Percentiles rank a stretch among this genome's conserved stretches.
These are phyloP conservation scores for Leucoraja ocellata DNA, from an alignment of 2,797 vertebrate species.

Conservation along the genomic window DNA sequence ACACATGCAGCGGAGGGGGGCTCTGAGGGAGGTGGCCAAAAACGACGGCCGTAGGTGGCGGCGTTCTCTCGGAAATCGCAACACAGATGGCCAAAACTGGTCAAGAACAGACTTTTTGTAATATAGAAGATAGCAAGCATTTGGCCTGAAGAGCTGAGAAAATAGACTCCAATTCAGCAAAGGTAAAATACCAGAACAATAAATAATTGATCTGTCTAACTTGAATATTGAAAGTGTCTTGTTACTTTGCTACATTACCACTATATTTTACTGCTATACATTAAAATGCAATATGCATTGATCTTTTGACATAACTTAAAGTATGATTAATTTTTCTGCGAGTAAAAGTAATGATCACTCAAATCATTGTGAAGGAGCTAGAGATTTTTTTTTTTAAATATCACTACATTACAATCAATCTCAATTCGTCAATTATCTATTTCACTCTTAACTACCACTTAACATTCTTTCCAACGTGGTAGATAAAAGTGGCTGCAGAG, in stretches of 20 bases:
- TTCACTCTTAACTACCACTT: not conserved
- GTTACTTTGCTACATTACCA: not conserved
- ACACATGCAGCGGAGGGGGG: no score
- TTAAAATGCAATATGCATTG: not conserved
- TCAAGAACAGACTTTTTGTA: no score
- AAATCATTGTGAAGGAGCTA: not conserved
- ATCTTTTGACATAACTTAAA: not conserved
- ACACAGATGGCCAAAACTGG: no score
- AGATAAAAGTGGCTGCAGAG: not conserved
- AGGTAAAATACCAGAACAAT: not conserved
- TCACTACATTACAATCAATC: not conserved
- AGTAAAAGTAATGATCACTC: not conserved
- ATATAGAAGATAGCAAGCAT: no score
- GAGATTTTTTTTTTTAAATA: not conserved
- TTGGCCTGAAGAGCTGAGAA: not conserved
- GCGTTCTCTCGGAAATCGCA: no score
- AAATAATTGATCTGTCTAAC: not conserved
- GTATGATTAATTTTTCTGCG: conserved; percentile 14
- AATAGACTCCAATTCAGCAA: not conserved
- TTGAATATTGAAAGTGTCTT: not conserved
- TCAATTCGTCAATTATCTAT: conserved; percentile 14
- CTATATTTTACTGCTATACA: not conserved
- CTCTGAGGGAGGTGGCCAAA: no score
- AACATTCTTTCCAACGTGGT: not conserved
- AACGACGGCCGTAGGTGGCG: no score